A percentile compares a stretch with the other conserved stretches of the same genome.
Evolutionary conservation across 2,113 vertebrate genomes (phyloP).

Genomic region (Probosciger aterrimus): DNA sequence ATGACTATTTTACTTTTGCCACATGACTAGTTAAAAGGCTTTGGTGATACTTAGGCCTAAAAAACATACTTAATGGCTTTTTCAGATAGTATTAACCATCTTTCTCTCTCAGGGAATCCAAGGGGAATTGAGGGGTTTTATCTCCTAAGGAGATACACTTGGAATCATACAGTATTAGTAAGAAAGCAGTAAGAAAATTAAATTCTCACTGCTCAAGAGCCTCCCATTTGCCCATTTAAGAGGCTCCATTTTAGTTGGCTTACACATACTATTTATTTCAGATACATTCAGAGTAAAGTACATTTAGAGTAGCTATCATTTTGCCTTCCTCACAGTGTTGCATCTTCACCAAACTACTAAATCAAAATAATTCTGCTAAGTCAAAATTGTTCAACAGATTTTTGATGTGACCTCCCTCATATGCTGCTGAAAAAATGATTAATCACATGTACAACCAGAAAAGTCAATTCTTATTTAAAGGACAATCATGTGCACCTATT

Average conservation of each 20-base stretch:
- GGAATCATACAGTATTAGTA: background rate
- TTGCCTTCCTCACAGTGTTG: background rate
- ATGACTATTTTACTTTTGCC: background rate
- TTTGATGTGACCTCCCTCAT: background rate
- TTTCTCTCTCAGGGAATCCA: background rate
- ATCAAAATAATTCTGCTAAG: background rate
- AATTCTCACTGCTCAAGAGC: background rate
- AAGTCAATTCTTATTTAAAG: background rate
- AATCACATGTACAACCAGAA: background rate
- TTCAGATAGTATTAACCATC: background rate
- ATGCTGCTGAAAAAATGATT: background rate
- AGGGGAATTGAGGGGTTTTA: background rate
- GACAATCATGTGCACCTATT: background rate
- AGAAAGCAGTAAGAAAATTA: slow-evolving; percentile 1
- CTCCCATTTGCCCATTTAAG: background rate
- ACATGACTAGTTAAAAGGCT: background rate
- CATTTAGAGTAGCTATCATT: background rate
- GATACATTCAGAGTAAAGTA: background rate
- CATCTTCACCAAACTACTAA: background rate
- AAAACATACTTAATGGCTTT: background rate
- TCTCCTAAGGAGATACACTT: background rate
- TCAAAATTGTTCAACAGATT: background rate
- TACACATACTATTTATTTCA: background rate
- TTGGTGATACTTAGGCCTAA: background rate
- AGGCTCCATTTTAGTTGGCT: background rate